A percentile compares a stretch with the other conserved stretches of the same genome.
Conservation (phyloP, 2,888 invertebrate genomes). For the Artemia sinica region DNA sequence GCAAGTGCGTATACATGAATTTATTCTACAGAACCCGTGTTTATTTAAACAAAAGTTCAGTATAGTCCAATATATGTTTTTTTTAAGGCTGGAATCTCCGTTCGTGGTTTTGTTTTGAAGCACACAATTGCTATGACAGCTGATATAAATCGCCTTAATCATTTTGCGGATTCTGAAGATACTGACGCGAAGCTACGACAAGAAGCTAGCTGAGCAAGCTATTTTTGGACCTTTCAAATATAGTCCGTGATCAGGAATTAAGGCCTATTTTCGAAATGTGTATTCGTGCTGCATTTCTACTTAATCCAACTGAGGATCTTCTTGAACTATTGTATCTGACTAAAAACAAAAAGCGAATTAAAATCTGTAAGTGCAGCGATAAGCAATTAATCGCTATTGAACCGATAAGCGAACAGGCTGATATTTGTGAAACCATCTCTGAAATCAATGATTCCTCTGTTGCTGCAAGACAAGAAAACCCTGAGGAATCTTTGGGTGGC, state of each 20-base stretch:
- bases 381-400: too few relatives aligned
- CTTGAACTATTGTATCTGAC: background rate
- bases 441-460: too few relatives aligned
- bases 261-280: conserved; percentile 53
- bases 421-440: too few relatives aligned
- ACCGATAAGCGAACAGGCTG: too few relatives aligned
- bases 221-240: conserved; percentile 45
- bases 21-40: too few relatives aligned
- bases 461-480: too few relatives aligned
- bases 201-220: conserved; percentile 31
- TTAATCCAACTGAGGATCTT: conserved; percentile 43
- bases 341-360: background rate
- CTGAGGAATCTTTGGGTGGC: too few relatives aligned
- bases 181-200: too few relatives aligned
- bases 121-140: conserved; percentile 1
- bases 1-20: too few relatives aligned
- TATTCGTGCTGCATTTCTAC: conserved; percentile 53
- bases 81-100: conserved; percentile 8
- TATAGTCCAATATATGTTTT: too few relatives aligned
- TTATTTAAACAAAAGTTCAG: too few relatives aligned
- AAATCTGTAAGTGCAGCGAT: too few relatives aligned
- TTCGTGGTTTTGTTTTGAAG: background rate
- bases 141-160: background rate
- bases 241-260: conserved; percentile 42
- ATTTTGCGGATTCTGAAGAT: background rate